Evolutionary conservation across 2,888 invertebrate genomes (phyloP), one percentile per base, ranked within the genome.

Genomic region (Selenia dentaria): DNA sequence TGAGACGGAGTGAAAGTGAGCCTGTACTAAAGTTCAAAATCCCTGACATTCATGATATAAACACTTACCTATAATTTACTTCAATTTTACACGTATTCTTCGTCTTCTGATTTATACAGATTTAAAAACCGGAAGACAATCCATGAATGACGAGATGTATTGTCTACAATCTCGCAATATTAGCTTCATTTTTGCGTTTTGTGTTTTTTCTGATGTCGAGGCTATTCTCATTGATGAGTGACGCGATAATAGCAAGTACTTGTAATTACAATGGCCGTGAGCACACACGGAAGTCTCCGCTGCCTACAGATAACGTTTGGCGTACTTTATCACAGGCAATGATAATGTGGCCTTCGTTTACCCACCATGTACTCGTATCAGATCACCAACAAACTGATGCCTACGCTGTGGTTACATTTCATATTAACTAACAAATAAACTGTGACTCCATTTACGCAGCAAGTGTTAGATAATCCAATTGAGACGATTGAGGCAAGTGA

Each of bases 201-300:
- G 3, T 6, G 6, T 14, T 9, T 6, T 20, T 24, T 18, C 22
- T n/a, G 18, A 6, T 5, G 25, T 16, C 45, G 41, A 52, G 42
- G 49, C 25, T 36, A 47, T 54, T 47, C 44, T 51, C 53, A 48
- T 43, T 47, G 43, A 54, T 53, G 54, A 62, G 52, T 67, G 59
- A 64, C 64, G 62, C 40, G 59, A 58, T 67, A 59, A 74, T 73
- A 72, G 71, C 73, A 67, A 62, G 47, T 42, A 36, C 22, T 16
- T 11, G 35, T 71, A 71, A 70, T 69, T 70, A 71, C 62, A 63
- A 63, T 72, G 83, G 70, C 84, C 81, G 58, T 82, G 82, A 81
- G 74, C 67, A 83, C 64, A 85, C 73, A 75, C 87, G 90, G 88
- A 90, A 90, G 83, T 79, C 72, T 79, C 71, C 66, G 64, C 70